These are phyloP conservation scores for Odontomachus brunneus DNA, from an alignment of 1,140 invertebrate genomes.

Conservation along the genomic window DNA sequence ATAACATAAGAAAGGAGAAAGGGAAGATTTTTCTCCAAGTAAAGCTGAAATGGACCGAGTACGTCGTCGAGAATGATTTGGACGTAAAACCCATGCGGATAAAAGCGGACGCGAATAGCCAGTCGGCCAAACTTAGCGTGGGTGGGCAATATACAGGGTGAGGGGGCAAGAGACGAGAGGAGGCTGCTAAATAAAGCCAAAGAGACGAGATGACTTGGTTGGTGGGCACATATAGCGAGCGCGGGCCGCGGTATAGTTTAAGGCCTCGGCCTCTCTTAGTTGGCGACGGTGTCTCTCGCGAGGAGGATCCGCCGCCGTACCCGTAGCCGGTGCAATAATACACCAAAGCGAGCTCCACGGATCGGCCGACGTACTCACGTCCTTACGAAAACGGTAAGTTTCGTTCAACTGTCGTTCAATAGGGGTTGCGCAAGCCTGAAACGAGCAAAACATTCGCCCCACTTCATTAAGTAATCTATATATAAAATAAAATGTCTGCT, in stretches of 20 bases:
- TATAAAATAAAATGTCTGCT: too few relatives aligned
- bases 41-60: neutral
- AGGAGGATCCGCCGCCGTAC: constrained; percentile 70
- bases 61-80: neutral
- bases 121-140: constrained; percentile 44
- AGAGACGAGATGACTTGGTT: constrained; percentile 51
- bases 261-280: constrained; percentile 71
- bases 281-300: constrained; percentile 82
- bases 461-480: too few relatives aligned
- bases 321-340: constrained; percentile 25
- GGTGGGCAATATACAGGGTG: constrained; percentile 2
- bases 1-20: neutral
- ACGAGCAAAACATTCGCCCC: neutral
- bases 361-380: constrained; percentile 52
- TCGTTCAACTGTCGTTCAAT: neutral
- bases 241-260: constrained; percentile 47
- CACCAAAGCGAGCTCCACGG: constrained; percentile 1
- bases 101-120: constrained; percentile 8
- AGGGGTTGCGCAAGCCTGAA: neutral
- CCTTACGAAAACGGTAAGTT: constrained; percentile 72
- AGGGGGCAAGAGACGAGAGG: constrained; percentile 26
- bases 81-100: neutral
- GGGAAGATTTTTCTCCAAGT: neutral
- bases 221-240: constrained; percentile 31
- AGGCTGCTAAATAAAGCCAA: constrained; percentile 51